Base-by-base conservation (phyloP, 2,888 invertebrate genomes). In the Sturmia bella region DNA sequence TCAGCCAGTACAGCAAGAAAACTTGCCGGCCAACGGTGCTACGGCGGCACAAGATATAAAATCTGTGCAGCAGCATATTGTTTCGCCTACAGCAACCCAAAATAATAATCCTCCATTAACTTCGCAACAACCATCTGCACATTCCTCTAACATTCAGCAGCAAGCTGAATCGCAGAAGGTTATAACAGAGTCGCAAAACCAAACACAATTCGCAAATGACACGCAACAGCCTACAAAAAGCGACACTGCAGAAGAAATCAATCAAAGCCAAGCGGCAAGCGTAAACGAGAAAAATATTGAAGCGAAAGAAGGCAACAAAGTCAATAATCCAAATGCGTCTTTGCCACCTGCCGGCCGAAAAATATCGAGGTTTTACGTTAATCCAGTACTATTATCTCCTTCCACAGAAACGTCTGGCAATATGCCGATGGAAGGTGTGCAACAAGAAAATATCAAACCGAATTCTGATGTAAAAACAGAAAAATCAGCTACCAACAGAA, bases 301-400 rank as follows among this genome's bases (percentile, higher is more conserved):
- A 32, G 9, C 7, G 1, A 32, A 32, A 32, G 32, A 32, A 27
- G 27, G 27, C 27, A 11, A n/a, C 63, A 37, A 66, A 13, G 5
- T 39, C 19, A 69, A 17, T 7, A 27, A 19, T 27, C 17, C 63
- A 9, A 21, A 11, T n/a, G 15, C 7, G 3, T 12, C 50, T 24
- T 12, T 19, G n/a, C 91, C 92, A 9, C 93, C 93, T 85, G 93
- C 93, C 59, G 92, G 92, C 48, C 92, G 96, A 78, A 96, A 96
- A 89, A 95, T 96, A 86, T 96, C 96, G 32, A 92, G 96, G 74
- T 96, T 96, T 91, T 92, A 96, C 88, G 96, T 96, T 85, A 96
- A 96, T 89, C 96, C 96, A 19, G 96, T 96, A 1, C 92, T 95
- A 41, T 70, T 85, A 13, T 73, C 85, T 11, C 73, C 76, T 2